phyloP scores from a whole-genome alignment of 2,888 invertebrate species.

The Elmis aenea region DNA sequence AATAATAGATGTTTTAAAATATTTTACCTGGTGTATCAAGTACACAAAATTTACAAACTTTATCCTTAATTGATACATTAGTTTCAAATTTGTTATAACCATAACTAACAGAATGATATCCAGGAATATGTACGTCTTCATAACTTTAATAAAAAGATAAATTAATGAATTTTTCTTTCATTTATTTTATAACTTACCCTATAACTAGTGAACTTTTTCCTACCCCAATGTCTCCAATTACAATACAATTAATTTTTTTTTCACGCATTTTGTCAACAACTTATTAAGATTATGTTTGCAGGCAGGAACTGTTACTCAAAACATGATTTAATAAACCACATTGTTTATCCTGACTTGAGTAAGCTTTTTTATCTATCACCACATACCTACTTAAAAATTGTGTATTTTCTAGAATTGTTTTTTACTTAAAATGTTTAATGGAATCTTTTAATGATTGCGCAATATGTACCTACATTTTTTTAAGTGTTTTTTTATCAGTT shows the following conservation, averaged over 20 bases:
- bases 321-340: too few species aligned
- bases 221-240: conserved; percentile 93
- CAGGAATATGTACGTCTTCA: not conserved
- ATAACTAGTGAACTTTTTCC: conserved; percentile 70
- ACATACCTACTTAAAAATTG: too few species aligned
- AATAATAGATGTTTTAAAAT: not conserved
- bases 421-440: too few species aligned
- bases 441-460: too few species aligned
- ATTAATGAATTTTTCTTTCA: not conserved
- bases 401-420: too few species aligned
- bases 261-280: too few species aligned
- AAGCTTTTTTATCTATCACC: too few species aligned
- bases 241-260: conserved; percentile 96
- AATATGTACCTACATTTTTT: too few species aligned
- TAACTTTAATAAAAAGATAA: not conserved
- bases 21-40: conserved; percentile 6
- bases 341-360: too few species aligned
- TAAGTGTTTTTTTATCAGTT: too few species aligned
- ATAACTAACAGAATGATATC: conserved; percentile 1
- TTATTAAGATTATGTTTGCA: too few species aligned
- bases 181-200: not conserved
- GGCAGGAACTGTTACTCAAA: too few species aligned
- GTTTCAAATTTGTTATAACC: conserved; percentile 5
- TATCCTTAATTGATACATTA: not conserved
- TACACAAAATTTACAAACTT: conserved; percentile 3